Conservation (phyloP, 2,888 invertebrate genomes). For the Tenthredo distinguenda region DNA sequence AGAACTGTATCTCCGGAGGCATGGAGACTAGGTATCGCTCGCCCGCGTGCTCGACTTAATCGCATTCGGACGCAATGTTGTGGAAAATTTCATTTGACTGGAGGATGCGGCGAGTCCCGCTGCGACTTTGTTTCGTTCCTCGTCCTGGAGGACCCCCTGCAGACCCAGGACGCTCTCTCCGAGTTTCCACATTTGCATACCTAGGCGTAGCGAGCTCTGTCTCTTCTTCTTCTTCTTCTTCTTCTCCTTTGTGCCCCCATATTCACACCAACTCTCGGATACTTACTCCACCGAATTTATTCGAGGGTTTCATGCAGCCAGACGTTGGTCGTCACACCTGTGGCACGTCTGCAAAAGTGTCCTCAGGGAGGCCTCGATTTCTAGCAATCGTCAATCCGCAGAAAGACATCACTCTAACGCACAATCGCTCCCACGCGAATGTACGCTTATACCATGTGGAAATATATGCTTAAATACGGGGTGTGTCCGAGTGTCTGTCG, state of each 20-base stretch:
- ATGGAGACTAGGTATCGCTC: constrained; percentile 65
- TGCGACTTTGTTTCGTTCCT: constrained; percentile 55
- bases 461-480: constrained; percentile 24
- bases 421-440: neutral
- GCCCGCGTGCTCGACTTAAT: constrained; percentile 74
- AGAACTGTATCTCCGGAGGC: constrained; percentile 63
- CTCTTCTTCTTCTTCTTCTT: constrained; percentile 55
- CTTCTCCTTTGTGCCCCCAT: neutral
- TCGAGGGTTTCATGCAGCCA: constrained; percentile 2
- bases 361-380: neutral
- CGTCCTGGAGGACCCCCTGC: constrained; percentile 65
- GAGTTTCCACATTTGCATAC: constrained; percentile 54
- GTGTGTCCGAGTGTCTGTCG: constrained; percentile 32
- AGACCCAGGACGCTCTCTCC: constrained; percentile 56
- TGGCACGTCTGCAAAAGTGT: neutral
- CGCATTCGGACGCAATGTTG: constrained; percentile 80
- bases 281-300: constrained; percentile 26
- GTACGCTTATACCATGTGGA: neutral
- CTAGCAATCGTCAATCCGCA: neutral
- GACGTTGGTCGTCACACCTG: constrained; percentile 20
- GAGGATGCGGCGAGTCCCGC: constrained; percentile 61
- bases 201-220: constrained; percentile 57
- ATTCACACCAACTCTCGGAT: neutral
- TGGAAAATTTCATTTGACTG: constrained; percentile 79
- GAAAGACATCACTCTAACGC: constrained; percentile 13